Conservation (phyloP, 2,797 vertebrate genomes). For the Kryptolebias ocellatus region DNA sequence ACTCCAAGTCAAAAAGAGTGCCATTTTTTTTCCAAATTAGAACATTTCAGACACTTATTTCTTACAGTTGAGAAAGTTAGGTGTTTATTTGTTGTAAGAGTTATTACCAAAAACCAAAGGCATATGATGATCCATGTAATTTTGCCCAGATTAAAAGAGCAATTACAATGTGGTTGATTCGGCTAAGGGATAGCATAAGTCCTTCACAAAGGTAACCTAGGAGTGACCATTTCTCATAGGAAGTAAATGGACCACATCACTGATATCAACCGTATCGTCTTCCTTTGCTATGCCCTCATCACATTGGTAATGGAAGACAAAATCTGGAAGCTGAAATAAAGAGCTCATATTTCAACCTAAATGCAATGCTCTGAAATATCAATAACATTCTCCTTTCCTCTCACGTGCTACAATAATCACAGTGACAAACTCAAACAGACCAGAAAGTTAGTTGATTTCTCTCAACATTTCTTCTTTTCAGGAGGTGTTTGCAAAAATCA, state of each 20-base stretch:
- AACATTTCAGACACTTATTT: slow-evolving; percentile 27
- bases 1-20: too few relatives aligned
- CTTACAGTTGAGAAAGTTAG: slow-evolving; percentile 29
- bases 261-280: slow-evolving; percentile 10
- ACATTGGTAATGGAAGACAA: slow-evolving; percentile 16
- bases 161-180: slow-evolving; percentile 37
- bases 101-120: slow-evolving; percentile 38
- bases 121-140: slow-evolving; percentile 34
- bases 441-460: slow-evolving; percentile 27
- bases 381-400: slow-evolving; percentile 14
- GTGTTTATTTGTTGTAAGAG: slow-evolving; percentile 37
- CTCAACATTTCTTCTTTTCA: slow-evolving; percentile 12
- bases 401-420: slow-evolving; percentile 36
- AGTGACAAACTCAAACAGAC: slow-evolving; percentile 10
- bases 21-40: not conserved
- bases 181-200: slow-evolving; percentile 28
- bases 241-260: not conserved
- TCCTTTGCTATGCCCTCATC: slow-evolving; percentile 11
- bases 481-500: slow-evolving; percentile 19
- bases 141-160: slow-evolving; percentile 38
- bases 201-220: slow-evolving; percentile 20
- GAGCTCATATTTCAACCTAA: slow-evolving; percentile 51
- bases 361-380: slow-evolving; percentile 43
- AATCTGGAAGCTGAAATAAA: slow-evolving; percentile 37
- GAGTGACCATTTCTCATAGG: slow-evolving; percentile 20